These are phyloP conservation scores for Cataglyphis hispanica DNA, from an alignment of 1,140 invertebrate genomes.

Conservation along the genomic window DNA sequence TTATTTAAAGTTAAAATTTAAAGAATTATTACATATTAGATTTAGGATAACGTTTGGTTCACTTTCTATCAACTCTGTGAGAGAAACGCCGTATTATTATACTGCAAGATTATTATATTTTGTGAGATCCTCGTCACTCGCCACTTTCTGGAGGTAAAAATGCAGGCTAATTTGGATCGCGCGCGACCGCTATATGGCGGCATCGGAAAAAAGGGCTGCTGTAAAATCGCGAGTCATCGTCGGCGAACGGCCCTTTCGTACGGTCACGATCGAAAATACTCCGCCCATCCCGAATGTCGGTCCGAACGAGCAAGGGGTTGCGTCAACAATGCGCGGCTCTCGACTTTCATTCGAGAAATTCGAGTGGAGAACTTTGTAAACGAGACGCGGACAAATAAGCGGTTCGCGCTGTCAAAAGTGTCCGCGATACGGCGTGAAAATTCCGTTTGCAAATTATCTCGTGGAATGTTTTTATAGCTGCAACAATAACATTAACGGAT, in stretches of 20 bases:
- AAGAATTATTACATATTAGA: not conserved
- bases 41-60: not conserved
- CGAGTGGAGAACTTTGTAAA: conserved; percentile 60
- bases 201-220: conserved; percentile 31
- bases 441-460: conserved; percentile 23
- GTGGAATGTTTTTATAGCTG: conserved; percentile 17
- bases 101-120: conserved; percentile 20
- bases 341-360: conserved; percentile 59
- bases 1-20: not conserved
- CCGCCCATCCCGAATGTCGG: conserved; percentile 44
- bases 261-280: conserved; percentile 61
- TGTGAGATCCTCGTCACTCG: not conserved
- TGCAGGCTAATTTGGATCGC: conserved; percentile 46
- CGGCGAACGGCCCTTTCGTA: conserved; percentile 50
- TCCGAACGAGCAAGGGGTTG: conserved; percentile 52
- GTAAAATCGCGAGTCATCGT: conserved; percentile 59
- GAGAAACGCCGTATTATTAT: not conserved
- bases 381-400: conserved; percentile 55
- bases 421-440: conserved; percentile 10
- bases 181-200: conserved; percentile 20
- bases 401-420: conserved; percentile 4
- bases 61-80: not conserved
- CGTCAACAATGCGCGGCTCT: conserved; percentile 61
- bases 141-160: conserved; percentile 25
- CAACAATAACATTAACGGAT: conserved; percentile 22